These are phyloP conservation scores for Carettochelys insculpta DNA, from an alignment of 2,113 vertebrate species.

Conservation along the genomic window DNA sequence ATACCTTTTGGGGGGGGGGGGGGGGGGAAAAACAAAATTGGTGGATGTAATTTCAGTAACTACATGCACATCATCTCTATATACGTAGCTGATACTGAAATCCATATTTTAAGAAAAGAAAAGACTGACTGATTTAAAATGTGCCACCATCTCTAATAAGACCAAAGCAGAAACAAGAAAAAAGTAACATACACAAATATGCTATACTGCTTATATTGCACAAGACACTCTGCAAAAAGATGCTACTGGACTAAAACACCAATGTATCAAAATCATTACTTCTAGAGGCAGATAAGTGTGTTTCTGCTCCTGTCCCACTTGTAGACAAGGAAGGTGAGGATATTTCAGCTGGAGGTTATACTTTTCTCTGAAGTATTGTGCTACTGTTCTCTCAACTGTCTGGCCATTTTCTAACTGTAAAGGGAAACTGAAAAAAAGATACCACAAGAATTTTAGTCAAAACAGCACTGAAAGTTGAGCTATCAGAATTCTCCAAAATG, in stretches of 20 bases:
- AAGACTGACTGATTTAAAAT: background rate
- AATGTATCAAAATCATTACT: constrained; percentile 78
- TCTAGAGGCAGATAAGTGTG: constrained; percentile 99
- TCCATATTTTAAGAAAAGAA: background rate
- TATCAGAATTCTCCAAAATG: background rate
- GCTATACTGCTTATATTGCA: background rate
- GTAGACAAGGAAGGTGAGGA: constrained; percentile 96
- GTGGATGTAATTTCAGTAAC: background rate
- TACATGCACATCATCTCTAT: background rate
- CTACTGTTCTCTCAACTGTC: constrained; percentile 99
- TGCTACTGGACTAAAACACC: accelerated
- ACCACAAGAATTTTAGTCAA: background rate
- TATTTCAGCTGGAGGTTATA: constrained; percentile 98
- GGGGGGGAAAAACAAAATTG: background rate
- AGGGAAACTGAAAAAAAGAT: constrained; percentile 86
- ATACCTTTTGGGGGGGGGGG: constrained; percentile 84
- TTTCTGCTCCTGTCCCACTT: constrained; percentile 99
- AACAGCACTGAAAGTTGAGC: background rate
- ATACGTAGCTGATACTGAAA: background rate
- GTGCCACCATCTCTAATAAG: background rate
- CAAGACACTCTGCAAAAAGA: background rate
- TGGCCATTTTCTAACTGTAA: constrained; percentile 97
- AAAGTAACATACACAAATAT: accelerated
- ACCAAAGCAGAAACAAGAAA: accelerated
- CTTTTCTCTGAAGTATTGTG: constrained; percentile 99